Base-by-base conservation (phyloP, 2,797 vertebrate species). In the Spatula clypeata region DNA sequence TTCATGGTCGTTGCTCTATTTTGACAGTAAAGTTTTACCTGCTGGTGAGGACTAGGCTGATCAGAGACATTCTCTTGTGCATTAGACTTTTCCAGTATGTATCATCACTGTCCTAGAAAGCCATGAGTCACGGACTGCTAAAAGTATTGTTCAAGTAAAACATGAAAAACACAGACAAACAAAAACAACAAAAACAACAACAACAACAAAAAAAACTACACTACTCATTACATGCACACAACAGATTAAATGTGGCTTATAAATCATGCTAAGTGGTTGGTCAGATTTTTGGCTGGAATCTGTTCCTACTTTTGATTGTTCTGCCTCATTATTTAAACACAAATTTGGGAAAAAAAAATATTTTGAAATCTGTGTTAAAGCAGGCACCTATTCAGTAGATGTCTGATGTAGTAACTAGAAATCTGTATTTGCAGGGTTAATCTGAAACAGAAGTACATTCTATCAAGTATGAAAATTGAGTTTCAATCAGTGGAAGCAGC, bases 121-220 rank as follows among this genome's bases (percentile, higher is more conserved):
- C 53, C 6, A 3, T 42, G 60, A 95, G 67, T 79, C 42, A 82
- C 6, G 9, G 17, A 76, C 71, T 88, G 29, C 42, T 79, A 72
- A 51, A 87, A 75, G n/a, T 11, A 34, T 31, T 93, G 15, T 58
- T 86, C 58, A 84, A 90, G 29, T 10, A 34, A 72, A 15, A 69
- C 10, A 80, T 8, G 8, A 0, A 0, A 21, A 36, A 38, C 38
- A 40, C 38, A 40, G 14, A 40, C 38, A 40, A 40, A 40, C 38
- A 47, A 53, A 49, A 18, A 40, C 38, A 53, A 32, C 0, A 0
- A 0, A 16, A 42, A 42, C 16, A 42, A 42, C 16, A 18, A 40
- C 34, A 51, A 34, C 0, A 0, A 36, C 45, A 53, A 53, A 0
- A 0, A 53, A 53, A 0, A 0, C 27, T 64, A 9, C 29, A 51